A percentile compares a stretch with the other conserved stretches of the same genome.
Conservation (phyloP, 2,113 vertebrate species). For the Coracopsis vasa region DNA sequence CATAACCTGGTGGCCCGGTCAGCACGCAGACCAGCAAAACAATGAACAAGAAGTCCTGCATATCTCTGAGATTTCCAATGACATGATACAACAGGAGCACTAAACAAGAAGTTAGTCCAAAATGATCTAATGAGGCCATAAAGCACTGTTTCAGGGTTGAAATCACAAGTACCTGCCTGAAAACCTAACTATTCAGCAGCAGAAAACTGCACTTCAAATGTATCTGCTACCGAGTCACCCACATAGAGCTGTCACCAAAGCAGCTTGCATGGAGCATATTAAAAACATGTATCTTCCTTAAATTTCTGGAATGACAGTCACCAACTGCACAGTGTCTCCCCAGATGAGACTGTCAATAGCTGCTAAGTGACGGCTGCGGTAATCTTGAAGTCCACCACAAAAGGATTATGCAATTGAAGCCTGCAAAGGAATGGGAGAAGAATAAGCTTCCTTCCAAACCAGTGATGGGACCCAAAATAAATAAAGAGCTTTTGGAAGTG, state of each 20-base stretch:
- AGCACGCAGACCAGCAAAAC: neutral
- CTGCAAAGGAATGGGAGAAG: slow-evolving; percentile 17
- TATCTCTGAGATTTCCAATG: neutral
- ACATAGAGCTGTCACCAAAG: neutral
- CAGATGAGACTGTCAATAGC: neutral
- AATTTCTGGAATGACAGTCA: neutral
- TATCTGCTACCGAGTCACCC: neutral
- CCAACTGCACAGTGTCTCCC: neutral
- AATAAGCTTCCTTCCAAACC: neutral
- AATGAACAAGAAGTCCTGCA: neutral
- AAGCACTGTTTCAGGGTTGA: neutral
- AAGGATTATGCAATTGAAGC: neutral
- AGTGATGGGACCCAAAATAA: neutral
- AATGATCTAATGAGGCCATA: neutral
- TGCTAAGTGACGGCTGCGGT: neutral
- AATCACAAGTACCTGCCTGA: neutral
- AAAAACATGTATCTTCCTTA: neutral
- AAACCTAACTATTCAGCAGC: neutral
- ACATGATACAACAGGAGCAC: neutral
- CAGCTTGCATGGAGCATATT: neutral
- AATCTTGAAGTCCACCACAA: neutral
- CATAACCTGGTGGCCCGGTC: neutral
- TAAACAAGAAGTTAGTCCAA: neutral
- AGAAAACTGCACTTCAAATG: neutral
- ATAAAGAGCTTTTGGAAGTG: neutral